A percentile compares a stretch with the other conserved stretches of the same genome.
Conservation (phyloP, 2,888 invertebrate species). For the Gisinianus flammeolus region DNA sequence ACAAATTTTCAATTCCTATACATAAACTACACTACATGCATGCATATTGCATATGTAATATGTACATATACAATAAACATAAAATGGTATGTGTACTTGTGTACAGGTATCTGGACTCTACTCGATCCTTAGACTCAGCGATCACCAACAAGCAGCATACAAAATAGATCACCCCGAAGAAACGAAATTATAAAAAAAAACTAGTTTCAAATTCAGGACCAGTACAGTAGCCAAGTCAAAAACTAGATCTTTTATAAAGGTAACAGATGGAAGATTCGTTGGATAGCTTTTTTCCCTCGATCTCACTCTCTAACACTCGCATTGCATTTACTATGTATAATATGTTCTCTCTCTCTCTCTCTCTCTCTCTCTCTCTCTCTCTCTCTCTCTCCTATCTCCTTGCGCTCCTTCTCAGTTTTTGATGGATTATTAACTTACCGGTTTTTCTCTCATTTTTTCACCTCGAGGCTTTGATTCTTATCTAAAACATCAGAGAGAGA, state of each 20-base stretch:
- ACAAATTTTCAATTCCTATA: neutral
- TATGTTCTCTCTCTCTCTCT: neutral
- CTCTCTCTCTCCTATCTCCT: constrained; percentile 14
- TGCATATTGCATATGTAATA: too few species aligned
- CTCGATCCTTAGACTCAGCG: constrained; percentile 35
- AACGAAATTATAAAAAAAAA: constrained; percentile 36
- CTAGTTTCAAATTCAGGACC: constrained; percentile 58
- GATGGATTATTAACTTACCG: constrained; percentile 59
- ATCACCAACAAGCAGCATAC: constrained; percentile 58
- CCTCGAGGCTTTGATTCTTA: constrained; percentile 58
- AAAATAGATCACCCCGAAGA: constrained; percentile 57
- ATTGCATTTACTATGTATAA: constrained; percentile 14
- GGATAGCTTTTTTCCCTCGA: constrained; percentile 29
- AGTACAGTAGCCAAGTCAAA: constrained; percentile 56
- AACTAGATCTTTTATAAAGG: constrained; percentile 57
- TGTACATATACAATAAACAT: neutral
- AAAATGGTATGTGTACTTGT: neutral
- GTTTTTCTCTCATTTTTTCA: constrained; percentile 55
- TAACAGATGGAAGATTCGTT: constrained; percentile 57
- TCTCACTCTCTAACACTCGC: constrained; percentile 24
- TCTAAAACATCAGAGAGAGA: constrained; percentile 42
- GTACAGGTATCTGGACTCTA: constrained; percentile 32
- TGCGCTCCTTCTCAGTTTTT: constrained; percentile 50
- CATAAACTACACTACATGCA: neutral
- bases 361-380: constrained; percentile 9